These are phyloP conservation scores for Rhinolophus sinicus DNA, from an alignment of 2,113 vertebrate genomes.

Conservation along the genomic window DNA sequence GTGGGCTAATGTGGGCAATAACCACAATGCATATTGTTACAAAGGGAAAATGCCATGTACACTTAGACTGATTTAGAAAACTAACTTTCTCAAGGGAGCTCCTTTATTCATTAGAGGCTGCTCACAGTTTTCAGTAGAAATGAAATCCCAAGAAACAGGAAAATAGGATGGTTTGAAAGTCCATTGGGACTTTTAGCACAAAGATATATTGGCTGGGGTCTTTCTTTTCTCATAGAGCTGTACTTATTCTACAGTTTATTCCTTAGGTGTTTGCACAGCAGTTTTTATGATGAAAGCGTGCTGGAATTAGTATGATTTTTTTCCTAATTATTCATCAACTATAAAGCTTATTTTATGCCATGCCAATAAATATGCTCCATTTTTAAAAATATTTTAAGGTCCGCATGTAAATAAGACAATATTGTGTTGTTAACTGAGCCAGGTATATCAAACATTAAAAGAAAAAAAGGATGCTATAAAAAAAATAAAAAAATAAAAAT, in stretches of 20 bases:
- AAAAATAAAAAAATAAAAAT: too few relatives aligned
- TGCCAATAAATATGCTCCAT: not conserved
- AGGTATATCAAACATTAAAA: not conserved
- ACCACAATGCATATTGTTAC: not conserved
- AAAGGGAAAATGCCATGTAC: not conserved
- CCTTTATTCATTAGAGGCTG: not conserved
- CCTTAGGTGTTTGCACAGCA: not conserved
- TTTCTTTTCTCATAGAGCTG: not conserved
- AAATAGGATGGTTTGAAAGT: not conserved
- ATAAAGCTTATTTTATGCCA: not conserved
- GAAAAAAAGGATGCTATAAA: not conserved
- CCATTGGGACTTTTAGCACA: not conserved
- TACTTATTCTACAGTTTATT: not conserved
- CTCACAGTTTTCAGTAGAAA: not conserved
- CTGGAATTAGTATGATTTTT: not conserved
- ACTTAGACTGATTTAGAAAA: not conserved
- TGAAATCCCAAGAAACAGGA: not conserved
- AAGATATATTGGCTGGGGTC: not conserved
- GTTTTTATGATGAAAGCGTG: not conserved
- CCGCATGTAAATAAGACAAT: not conserved
- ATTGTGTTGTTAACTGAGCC: not conserved
- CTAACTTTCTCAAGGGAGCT: conserved; percentile 4
- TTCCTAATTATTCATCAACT: not conserved
- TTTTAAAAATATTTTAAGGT: not conserved
- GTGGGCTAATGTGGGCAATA: not conserved